Percentiles rank a stretch among this genome's conserved stretches.
These are phyloP conservation scores for Trypoxylon attenuatum DNA, from an alignment of 2,888 invertebrate species.

Conservation along the genomic window DNA sequence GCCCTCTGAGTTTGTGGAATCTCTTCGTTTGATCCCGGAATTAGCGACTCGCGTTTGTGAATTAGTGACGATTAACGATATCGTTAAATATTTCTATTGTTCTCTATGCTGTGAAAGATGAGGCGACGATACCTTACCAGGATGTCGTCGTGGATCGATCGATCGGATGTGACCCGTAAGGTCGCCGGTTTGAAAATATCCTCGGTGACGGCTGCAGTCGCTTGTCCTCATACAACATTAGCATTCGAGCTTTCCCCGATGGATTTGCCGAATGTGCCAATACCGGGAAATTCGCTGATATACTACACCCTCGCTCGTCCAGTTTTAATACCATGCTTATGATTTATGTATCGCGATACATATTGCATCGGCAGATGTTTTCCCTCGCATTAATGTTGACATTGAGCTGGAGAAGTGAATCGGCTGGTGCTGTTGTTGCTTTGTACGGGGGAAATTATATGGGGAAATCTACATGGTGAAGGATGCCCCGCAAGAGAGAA, in stretches of 20 bases:
- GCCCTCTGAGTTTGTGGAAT: too few relatives aligned
- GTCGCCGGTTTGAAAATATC: conserved; percentile 39
- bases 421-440: conserved; percentile 20
- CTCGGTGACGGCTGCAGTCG: conserved; percentile 1
- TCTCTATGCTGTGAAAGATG: too few relatives aligned
- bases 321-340: conserved; percentile 53
- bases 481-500: too few relatives aligned
- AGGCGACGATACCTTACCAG: too few relatives aligned
- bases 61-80: conserved; percentile 7
- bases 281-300: conserved; percentile 22
- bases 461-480: not conserved
- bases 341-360: conserved; percentile 56
- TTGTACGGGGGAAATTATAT: conserved; percentile 13
- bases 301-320: conserved; percentile 2
- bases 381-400: conserved; percentile 39
- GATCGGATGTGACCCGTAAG: conserved; percentile 17
- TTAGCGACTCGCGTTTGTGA: too few relatives aligned
- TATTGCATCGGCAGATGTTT: conserved; percentile 40
- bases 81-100: too few relatives aligned
- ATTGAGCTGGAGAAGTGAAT: conserved; percentile 19
- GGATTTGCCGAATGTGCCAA: conserved; percentile 28
- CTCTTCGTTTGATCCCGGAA: too few relatives aligned
- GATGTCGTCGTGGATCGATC: conserved; percentile 1
- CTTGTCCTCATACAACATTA: conserved; percentile 41
- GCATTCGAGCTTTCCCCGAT: conserved; percentile 34